Conservation (phyloP, 2,797 vertebrate genomes). For the Poecilia wingei region DNA sequence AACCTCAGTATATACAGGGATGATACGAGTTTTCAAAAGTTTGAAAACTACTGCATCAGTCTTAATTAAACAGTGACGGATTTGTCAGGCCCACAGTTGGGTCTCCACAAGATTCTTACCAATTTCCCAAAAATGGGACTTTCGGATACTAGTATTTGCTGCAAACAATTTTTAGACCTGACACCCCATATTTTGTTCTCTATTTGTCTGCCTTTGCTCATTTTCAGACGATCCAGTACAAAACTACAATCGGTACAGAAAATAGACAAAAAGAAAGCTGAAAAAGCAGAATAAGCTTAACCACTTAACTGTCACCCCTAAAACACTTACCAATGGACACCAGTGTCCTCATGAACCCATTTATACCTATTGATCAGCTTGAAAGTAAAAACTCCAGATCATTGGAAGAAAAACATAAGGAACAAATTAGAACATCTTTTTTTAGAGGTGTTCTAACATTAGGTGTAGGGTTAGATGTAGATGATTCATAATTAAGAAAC, state of each 20-base stretch:
- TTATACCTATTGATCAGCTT: too few relatives aligned
- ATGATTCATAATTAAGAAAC: neutral
- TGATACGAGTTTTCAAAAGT: neutral
- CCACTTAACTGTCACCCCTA: neutral
- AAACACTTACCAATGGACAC: too few relatives aligned
- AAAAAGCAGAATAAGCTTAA: neutral
- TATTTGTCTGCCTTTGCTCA: neutral
- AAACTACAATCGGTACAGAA: neutral
- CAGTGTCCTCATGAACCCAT: too few relatives aligned
- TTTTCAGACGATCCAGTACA: neutral
- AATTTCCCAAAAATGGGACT: neutral
- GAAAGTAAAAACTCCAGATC: neutral
- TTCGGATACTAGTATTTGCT: neutral
- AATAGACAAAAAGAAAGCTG: neutral
- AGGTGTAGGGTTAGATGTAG: neutral
- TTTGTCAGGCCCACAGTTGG: neutral
- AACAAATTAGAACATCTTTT: neutral
- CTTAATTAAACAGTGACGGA: neutral
- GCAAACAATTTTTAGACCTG: neutral
- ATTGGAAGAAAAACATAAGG: neutral
- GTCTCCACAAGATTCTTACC: neutral
- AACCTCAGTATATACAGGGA: neutral
- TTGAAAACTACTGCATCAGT: neutral
- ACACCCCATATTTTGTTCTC: neutral
- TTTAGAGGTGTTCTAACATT: neutral